Evolutionary conservation across 1,140 invertebrate species (phyloP), one percentile per base, ranked within the genome.

Genomic region (Vollenhovia emeryi): DNA sequence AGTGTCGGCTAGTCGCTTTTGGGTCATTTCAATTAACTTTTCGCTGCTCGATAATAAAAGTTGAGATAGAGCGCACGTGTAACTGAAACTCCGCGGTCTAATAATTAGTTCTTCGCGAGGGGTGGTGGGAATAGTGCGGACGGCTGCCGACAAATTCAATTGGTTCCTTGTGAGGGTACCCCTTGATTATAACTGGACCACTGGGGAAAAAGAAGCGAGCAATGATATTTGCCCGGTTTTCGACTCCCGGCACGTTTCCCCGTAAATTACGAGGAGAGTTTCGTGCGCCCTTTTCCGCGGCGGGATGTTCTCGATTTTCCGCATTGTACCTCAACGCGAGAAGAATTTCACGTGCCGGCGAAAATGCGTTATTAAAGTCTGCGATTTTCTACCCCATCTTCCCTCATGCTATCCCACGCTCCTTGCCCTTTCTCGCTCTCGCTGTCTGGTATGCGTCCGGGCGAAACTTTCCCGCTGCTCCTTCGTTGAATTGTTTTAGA

Each of bases 151-250:
- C 87, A 88, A 88, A 88, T 88, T 88, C 87, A 88, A 88, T 88
- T 87, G 87, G 64, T 87, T 78, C 73, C 80, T 87, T 80, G 55
- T 27, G 69, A 74, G 71, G 73, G 68, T 88, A 83, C 60, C 50
- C 43, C 80, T 88, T 88, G 87, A 88, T 88, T 88, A 88, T 88
- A 88, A 87, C 86, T 76, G 79, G 87, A 87, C 86, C 87, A 88
- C 62, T 60, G 55, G 71, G 71, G 86, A 71, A 76, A 87, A 87
- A 88, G 75, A 87, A 87, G 52, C 52, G 18, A 40, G 86, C 86
- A 87, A 88, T 88, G 87, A 88, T 88, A 88, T 88, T 88, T 88
- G 73, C 86, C 59, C 73, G 64, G 66, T 88, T 88, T 88, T 84
- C 87, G 80, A 88, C 64, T 57, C 86, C 73, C 73, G 40, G 87